Conservation (phyloP, 2,888 invertebrate species). For the Anorthoa munda region DNA sequence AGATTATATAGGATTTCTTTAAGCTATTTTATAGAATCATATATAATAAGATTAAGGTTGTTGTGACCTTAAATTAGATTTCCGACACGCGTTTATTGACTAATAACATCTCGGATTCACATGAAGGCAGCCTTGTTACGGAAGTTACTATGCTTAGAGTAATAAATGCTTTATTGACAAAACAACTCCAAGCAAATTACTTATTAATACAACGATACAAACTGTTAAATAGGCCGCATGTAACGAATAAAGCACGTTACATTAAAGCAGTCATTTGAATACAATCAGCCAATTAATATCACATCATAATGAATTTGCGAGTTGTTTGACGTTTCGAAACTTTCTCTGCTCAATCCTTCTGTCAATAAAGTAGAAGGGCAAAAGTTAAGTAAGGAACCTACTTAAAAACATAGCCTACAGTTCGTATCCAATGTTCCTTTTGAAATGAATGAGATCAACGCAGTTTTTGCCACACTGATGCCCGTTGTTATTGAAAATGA, state of each 20-base stretch:
- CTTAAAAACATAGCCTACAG: constrained; percentile 14
- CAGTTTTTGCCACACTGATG: constrained; percentile 74
- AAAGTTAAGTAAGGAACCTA: constrained; percentile 22
- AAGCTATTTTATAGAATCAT: constrained; percentile 35
- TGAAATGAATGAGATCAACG: constrained; percentile 72
- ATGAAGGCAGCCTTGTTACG: constrained; percentile 41
- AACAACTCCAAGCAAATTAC: constrained; percentile 39
- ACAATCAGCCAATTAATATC: constrained; percentile 78
- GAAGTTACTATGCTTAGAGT: constrained; percentile 39
- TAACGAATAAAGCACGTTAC: constrained; percentile 57
- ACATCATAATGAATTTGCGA: constrained; percentile 73
- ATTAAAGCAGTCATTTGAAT: constrained; percentile 67
- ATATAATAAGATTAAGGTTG: constrained; percentile 41
- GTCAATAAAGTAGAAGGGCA: constrained; percentile 65
- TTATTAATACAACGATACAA: constrained; percentile 43
- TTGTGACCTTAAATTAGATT: constrained; percentile 17
- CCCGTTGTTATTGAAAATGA: constrained; percentile 74
- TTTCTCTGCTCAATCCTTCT: constrained; percentile 73
- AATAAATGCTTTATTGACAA: constrained; percentile 46
- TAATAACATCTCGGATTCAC: constrained; percentile 16
- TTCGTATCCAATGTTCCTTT: constrained; percentile 59
- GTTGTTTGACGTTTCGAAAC: constrained; percentile 68
- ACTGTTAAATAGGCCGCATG: constrained; percentile 25
- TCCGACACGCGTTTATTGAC: constrained; percentile 1
- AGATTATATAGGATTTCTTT: constrained; percentile 62